Percentiles rank a stretch among this genome's conserved stretches.
These are phyloP conservation scores for Monopis laevigella DNA, from an alignment of 2,888 invertebrate genomes.

Conservation along the genomic window DNA sequence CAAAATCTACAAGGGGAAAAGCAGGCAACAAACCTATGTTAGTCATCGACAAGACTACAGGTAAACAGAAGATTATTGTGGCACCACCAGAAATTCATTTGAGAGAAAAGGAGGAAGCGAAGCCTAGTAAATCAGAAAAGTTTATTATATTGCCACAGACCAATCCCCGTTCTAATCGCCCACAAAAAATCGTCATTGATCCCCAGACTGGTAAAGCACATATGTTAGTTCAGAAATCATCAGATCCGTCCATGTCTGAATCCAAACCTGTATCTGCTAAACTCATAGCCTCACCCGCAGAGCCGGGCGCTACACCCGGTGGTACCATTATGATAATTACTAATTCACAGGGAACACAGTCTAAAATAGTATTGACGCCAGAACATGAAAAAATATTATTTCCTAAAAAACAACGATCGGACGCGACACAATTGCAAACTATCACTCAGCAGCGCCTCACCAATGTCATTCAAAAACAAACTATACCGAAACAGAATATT, in stretches of 20 bases:
- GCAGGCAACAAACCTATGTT: conserved; percentile 51
- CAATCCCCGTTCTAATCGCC: conserved; percentile 39
- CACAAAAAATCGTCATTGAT: conserved; percentile 58
- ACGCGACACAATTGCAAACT: conserved; percentile 44
- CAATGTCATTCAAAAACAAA: not conserved
- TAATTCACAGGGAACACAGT: conserved; percentile 69
- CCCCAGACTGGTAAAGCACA: conserved; percentile 59
- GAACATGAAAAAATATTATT: conserved; percentile 69
- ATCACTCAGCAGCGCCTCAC: conserved; percentile 29
- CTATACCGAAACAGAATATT: not conserved
- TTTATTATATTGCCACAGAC: conserved; percentile 52
- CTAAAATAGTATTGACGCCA: conserved; percentile 67
- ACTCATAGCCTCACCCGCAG: conserved; percentile 39
- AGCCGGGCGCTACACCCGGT: conserved; percentile 40
- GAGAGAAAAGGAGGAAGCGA: conserved; percentile 31
- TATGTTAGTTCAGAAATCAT: conserved; percentile 42
- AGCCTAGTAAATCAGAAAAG: conserved; percentile 41
- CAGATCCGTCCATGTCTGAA: conserved; percentile 28
- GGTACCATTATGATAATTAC: conserved; percentile 73
- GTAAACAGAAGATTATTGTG: conserved; percentile 58
- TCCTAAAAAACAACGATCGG: conserved; percentile 56
- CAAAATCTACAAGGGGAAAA: conserved; percentile 54
- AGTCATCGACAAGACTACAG: conserved; percentile 54
- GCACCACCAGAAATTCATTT: conserved; percentile 42
- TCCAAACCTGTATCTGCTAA: conserved; percentile 51